phyloP scores from a whole-genome alignment of 1,140 invertebrate genomes.

The Drosophila quadrilineata region DNA sequence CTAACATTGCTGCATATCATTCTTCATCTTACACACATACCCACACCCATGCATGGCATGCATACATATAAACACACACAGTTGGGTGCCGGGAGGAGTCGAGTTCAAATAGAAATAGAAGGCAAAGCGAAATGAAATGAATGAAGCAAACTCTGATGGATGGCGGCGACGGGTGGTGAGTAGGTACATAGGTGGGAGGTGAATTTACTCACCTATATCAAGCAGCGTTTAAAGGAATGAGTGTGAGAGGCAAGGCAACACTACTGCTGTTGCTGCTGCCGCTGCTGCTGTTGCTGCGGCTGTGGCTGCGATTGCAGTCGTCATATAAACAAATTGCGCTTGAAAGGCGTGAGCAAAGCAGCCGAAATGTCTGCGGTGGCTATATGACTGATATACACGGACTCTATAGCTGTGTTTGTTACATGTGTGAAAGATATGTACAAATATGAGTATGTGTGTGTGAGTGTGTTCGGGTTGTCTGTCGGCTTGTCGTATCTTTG shows the following conservation, averaged over 20 bases:
- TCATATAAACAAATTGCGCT: constrained; percentile 66
- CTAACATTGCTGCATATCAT: constrained; percentile 74
- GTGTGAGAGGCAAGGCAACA: constrained; percentile 10
- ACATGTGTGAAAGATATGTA: constrained; percentile 72
- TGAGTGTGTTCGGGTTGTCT: constrained; percentile 53
- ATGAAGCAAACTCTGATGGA: constrained; percentile 36
- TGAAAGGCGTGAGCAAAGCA: constrained; percentile 33
- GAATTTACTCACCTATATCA: constrained; percentile 60
- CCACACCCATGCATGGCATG: constrained; percentile 12
- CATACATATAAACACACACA: constrained; percentile 24
- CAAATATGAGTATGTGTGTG: too few species aligned
- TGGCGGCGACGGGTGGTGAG: constrained; percentile 5
- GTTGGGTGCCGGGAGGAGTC: constrained; percentile 62
- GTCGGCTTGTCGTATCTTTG: constrained; percentile 57
- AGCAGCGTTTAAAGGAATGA: not conserved
- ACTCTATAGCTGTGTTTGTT: too few species aligned
- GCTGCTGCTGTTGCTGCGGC: too few species aligned
- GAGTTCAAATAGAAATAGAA: constrained; percentile 39
- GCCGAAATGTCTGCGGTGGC: constrained; percentile 67
- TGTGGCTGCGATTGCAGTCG: constrained; percentile 44
- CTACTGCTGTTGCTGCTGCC: too few species aligned
- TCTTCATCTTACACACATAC: constrained; percentile 60
- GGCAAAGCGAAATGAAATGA: constrained; percentile 23
- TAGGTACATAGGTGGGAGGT: constrained; percentile 1
- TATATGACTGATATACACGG: not conserved